These are phyloP conservation scores for Synergus laeviventris DNA, from an alignment of 2,888 invertebrate genomes.

Conservation along the genomic window DNA sequence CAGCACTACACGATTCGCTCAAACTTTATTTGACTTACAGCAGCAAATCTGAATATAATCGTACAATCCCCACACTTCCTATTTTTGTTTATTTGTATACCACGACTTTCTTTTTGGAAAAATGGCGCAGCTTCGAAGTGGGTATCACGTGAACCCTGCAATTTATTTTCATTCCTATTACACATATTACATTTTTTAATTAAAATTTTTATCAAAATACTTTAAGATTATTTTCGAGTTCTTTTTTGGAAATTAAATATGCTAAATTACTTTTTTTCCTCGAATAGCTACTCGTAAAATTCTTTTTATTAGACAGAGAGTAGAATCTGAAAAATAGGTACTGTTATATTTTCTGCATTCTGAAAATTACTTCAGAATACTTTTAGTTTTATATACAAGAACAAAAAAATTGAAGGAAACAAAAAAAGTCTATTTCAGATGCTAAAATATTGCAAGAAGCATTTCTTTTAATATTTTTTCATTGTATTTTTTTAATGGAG, in stretches of 20 bases:
- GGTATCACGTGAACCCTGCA: background rate
- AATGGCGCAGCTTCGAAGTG: background rate
- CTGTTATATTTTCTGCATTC: background rate
- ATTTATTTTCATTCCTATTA: background rate
- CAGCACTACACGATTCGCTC: background rate
- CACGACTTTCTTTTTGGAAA: background rate
- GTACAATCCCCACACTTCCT: background rate
- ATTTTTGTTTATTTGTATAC: background rate
- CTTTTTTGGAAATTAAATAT: background rate
- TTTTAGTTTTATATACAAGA: background rate
- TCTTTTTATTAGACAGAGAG: background rate
- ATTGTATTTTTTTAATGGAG: background rate
- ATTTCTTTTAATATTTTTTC: background rate
- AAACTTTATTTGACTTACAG: constrained; percentile 6
- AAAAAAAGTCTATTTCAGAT: background rate
- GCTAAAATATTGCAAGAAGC: background rate
- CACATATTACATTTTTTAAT: background rate
- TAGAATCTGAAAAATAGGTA: background rate
- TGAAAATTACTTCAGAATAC: background rate
- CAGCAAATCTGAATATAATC: constrained; percentile 5
- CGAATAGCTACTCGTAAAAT: too few species aligned
- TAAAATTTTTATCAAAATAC: background rate
- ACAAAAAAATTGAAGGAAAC: background rate
- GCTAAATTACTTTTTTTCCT: background rate
- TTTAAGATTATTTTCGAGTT: background rate